phyloP scores from a whole-genome alignment of 2,113 vertebrate genomes.

The Boulengeromyrus knoepffleri region DNA sequence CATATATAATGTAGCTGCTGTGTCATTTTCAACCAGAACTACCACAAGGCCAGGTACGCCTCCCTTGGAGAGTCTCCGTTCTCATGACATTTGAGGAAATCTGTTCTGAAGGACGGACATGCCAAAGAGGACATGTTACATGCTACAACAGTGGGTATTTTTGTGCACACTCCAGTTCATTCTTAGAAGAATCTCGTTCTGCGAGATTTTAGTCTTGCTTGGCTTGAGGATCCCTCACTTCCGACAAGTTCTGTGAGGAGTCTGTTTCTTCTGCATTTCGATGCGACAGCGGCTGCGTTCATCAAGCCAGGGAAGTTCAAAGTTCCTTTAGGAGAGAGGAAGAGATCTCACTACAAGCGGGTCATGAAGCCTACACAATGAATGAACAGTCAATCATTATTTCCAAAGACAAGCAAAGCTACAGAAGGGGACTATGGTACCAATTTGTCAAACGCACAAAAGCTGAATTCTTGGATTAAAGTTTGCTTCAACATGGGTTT shows the following conservation, averaged over 20 bases:
- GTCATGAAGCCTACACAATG: background rate
- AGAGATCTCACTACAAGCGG: background rate
- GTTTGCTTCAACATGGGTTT: background rate
- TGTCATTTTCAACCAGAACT: background rate
- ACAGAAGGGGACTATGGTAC: background rate
- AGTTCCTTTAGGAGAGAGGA: constrained; percentile 59
- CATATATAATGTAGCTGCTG: background rate
- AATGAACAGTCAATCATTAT: background rate
- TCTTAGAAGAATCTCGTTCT: background rate
- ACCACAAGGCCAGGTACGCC: background rate
- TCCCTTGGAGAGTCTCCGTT: background rate
- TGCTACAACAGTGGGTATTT: background rate
- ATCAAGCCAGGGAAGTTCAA: constrained; percentile 81
- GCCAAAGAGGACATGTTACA: background rate
- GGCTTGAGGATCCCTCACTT: constrained; percentile 50
- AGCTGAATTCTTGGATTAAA: background rate
- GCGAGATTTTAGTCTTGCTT: background rate
- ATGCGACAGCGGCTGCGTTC: constrained; percentile 74
- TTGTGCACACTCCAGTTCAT: background rate
- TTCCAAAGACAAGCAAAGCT: background rate
- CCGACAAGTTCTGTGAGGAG: constrained; percentile 75
- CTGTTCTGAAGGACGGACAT: background rate
- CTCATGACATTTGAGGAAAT: background rate
- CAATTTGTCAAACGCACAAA: background rate
- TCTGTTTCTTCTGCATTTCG: constrained; percentile 81